Conservation (phyloP, 2,888 invertebrate genomes). For the Callosobruchus maculatus region DNA sequence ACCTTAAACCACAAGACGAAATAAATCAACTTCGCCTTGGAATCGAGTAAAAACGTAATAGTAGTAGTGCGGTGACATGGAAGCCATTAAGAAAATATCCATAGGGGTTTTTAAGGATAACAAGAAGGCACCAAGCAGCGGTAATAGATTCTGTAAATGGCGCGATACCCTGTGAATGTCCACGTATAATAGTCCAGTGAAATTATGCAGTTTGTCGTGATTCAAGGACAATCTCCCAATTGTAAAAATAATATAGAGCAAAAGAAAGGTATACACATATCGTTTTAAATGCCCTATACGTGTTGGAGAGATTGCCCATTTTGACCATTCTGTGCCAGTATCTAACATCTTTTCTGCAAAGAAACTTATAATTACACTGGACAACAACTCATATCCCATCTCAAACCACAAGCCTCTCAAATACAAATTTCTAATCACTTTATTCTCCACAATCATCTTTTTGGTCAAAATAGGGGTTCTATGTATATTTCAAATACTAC, state of each 20-base stretch:
- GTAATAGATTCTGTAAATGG: slow-evolving; percentile 41
- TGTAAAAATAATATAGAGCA: too few relatives aligned
- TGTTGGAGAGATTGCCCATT: too few relatives aligned
- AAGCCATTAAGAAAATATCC: slow-evolving; percentile 37
- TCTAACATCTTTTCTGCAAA: not conserved
- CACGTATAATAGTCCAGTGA: slow-evolving; percentile 20
- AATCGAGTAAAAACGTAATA: slow-evolving; percentile 36
- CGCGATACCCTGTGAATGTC: slow-evolving; percentile 42
- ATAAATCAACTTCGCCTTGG: slow-evolving; percentile 7
- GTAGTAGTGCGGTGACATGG: slow-evolving; percentile 43
- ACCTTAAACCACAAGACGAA: not conserved
- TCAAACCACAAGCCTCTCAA: slow-evolving; percentile 20
- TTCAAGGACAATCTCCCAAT: too few relatives aligned
- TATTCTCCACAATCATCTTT: not conserved
- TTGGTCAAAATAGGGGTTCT: not conserved
- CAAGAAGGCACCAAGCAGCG: slow-evolving; percentile 50
- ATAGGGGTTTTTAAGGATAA: slow-evolving; percentile 38
- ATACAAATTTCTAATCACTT: not conserved
- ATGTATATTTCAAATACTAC: not conserved
- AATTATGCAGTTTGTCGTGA: not conserved
- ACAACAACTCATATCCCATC: slow-evolving; percentile 16
- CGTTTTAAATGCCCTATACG: too few relatives aligned
- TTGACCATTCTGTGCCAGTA: too few relatives aligned
- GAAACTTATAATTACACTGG: not conserved
- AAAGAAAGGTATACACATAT: too few relatives aligned